Evolutionary conservation across 1,140 invertebrate genomes (phyloP), one percentile per base, ranked within the genome.

Genomic region (Psilanteris sp.): DNA sequence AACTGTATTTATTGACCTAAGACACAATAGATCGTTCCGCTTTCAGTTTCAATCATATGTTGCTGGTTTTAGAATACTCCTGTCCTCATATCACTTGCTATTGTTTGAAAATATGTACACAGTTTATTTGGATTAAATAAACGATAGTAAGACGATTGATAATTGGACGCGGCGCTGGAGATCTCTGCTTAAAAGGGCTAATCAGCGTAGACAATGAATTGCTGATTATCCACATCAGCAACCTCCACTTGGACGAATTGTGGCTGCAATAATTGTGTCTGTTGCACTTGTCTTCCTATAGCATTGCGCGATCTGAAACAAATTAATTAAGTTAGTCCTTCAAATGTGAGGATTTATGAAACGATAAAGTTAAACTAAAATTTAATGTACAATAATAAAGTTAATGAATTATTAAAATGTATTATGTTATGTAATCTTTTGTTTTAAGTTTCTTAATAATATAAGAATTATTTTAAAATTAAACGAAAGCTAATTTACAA

Each of bases 161-260:
- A 85, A 79, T 81, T 81, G 73, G 79, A 78, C 81, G 80, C 78
- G 68, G 81, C 78, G 77, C 36, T 48, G 78, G 82, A 87, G 80
- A 85, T 86, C 81, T 64, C 61, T 79, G 72, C 76, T 89, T 78
- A 85, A 83, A 81, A 85, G 84, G 78, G 88, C 86, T 92, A 92
- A 88, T 92, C 92, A 27, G 92, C 90, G 82, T 93, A 93, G 24
- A 93, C 92, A 77, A 93, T 92, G 78, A 92, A 93, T 79, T 91
- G 91, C 81, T 91, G 91, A 80, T 91, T 90, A 64, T 92, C 91
- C 32, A 90, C 87, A 79, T 91, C 90, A 13, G 90, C 89, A 39
- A 91, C 90, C 84, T 93, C 92, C 31, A 93, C 91, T 85, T 93
- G 91, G 32, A 93, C 92, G 82, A 90, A 93, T 78, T 92, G 92